phyloP scores from a whole-genome alignment of 2,113 vertebrate species.

The Picathartes gymnocephalus region DNA sequence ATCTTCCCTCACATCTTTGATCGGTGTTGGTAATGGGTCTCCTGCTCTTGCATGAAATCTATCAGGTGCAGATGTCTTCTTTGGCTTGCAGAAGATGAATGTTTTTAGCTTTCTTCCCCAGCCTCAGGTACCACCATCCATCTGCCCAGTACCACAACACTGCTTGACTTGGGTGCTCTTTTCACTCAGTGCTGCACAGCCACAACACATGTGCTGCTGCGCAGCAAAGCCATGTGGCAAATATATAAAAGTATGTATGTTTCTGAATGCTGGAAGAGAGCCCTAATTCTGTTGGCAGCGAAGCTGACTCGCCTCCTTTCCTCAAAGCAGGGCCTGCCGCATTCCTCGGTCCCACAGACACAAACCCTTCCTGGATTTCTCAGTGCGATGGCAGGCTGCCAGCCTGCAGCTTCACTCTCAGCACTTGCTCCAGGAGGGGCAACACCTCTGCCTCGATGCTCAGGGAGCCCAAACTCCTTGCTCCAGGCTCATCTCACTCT shows the following conservation, averaged over 20 bases:
- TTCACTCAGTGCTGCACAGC: not conserved
- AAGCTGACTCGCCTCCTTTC: not conserved
- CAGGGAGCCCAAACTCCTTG: not conserved
- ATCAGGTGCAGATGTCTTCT: not conserved
- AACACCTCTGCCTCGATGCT: not conserved
- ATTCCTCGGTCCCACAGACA: not conserved
- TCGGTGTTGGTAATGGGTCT: not conserved
- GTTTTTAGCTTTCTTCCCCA: not conserved
- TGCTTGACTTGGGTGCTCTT: conserved; percentile 5
- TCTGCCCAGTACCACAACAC: not conserved
- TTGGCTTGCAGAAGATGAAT: not conserved
- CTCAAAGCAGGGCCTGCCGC: not conserved
- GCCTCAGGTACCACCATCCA: not conserved
- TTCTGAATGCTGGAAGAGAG: conserved; percentile 48
- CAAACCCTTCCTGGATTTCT: not conserved
- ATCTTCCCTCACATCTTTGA: not conserved
- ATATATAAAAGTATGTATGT: conserved; percentile 7
- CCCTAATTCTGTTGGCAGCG: conserved; percentile 11
- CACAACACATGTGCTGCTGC: conserved; percentile 49
- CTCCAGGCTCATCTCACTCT: not conserved
- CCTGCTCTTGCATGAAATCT: not conserved
- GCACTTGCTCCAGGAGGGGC: not conserved
- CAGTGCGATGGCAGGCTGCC: rapidly evolving
- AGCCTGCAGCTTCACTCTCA: rapidly evolving
- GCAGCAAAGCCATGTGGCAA: conserved; percentile 45